Evolutionary conservation across 2,797 vertebrate species (phyloP), one percentile per base, ranked within the genome.

Genomic region (Iguana delicatissima): DNA sequence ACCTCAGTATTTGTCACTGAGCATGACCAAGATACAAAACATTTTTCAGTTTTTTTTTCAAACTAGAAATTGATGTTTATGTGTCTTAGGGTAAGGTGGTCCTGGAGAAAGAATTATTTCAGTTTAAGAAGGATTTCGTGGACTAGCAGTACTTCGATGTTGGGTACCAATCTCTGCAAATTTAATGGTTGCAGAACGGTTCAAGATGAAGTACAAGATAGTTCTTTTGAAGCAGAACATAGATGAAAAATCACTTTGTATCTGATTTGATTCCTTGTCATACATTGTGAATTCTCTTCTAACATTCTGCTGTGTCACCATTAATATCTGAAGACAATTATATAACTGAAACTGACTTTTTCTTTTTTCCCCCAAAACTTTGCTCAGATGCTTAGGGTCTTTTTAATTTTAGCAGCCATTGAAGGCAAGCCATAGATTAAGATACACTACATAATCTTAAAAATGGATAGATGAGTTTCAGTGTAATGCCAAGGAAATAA

Each of bases 191-290:
- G 84, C 89, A 89, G 90, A 90, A 86, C 92, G 93, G 93, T 87
- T 80, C 90, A 89, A 87, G 91, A 89, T 92, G 91, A 89, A 91
- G 87, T 91, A 62, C 3, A 73, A 89, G 90, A 26, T 76, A 1
- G 76, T 91, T 93, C 79, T 80, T 86, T 59, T 91, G 32, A 81
- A 94, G 74, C 92, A 62, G 93, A 89, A 94, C 85, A 80, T 92
- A 89, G 89, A 93, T 93, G 87, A 84, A 67, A 76, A 87, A 52
- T 74, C 92, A 77, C 86, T 50, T 84, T 42, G 59, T 89, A 91
- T 90, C 74, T 35, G 55, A 26, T 74, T 74, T 67, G 74, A 42
- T 92, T 16, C n/a, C 93, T 95, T 92, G 87, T 93, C 89, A 35
- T 20, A 0, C 72, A 35, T 1, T 13, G 79, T 29, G 24, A 86